These are phyloP conservation scores for Hemicentrotus pulcherrimus DNA, from an alignment of 35 echinoderm and acorn worm genomes.

Conservation along the genomic window DNA sequence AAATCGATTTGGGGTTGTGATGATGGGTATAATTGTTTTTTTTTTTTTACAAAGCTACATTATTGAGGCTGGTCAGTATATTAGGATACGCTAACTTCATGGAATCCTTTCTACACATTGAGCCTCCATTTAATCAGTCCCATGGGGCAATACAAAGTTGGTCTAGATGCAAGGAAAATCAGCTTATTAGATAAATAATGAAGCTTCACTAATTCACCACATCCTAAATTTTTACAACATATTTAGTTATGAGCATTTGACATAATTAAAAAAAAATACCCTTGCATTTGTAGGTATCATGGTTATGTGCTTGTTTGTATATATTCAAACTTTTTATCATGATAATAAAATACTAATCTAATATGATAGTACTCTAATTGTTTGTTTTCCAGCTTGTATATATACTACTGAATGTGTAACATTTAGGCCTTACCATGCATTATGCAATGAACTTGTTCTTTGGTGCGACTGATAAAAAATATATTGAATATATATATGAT, in stretches of 20 bases:
- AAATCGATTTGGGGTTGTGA: too few relatives aligned
- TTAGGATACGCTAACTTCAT: background rate
- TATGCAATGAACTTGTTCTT: constrained; percentile 35
- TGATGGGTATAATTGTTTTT: too few relatives aligned
- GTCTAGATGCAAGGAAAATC: background rate
- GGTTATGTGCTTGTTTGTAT: constrained; percentile 10
- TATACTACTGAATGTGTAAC: constrained; percentile 20
- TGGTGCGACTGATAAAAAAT: constrained; percentile 30
- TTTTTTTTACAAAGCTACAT: too few relatives aligned
- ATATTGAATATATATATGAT: constrained; percentile 26
- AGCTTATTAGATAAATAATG: background rate
- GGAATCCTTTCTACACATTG: background rate
- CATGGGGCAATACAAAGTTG: background rate
- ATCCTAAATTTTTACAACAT: background rate
- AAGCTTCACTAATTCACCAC: background rate
- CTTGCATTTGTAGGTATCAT: background rate
- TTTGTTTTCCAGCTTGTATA: constrained; percentile 33
- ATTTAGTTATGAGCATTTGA: background rate
- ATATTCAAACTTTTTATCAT: background rate
- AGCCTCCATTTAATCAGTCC: background rate
- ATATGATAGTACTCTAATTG: constrained; percentile 28
- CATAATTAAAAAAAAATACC: background rate
- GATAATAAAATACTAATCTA: background rate
- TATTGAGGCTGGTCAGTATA: too few relatives aligned
- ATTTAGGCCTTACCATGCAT: constrained; percentile 41